Conservation (phyloP, 2,888 invertebrate genomes). For the Ornithoptera alexandrae region DNA sequence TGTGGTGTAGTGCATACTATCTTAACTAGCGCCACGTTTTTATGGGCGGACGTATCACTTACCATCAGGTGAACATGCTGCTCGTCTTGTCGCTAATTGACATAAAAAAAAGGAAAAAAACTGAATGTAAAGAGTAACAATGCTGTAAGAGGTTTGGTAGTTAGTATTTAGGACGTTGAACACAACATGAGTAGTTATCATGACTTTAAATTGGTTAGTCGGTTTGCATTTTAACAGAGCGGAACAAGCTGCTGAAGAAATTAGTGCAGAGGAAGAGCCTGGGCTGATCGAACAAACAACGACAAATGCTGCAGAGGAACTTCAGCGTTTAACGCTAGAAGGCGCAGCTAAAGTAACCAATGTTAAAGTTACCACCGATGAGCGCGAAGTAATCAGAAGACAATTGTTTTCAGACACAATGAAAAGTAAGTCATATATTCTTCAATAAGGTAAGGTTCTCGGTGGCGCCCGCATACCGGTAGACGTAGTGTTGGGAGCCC, state of each 20-base stretch:
- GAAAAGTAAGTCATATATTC: conserved; percentile 45
- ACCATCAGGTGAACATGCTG: too few species aligned
- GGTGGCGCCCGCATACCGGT: too few species aligned
- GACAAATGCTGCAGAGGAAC: conserved; percentile 80
- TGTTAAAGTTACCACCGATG: conserved; percentile 87
- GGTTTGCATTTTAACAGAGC: conserved; percentile 47
- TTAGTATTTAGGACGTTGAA: too few species aligned
- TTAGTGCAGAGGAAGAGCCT: conserved; percentile 68
- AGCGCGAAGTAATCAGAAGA: conserved; percentile 82
- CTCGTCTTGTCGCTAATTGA: too few species aligned
- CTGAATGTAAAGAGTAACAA: too few species aligned
- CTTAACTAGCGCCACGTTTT: too few species aligned
- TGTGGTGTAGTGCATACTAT: too few species aligned
- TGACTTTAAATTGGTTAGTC: background rate
- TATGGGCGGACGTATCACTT: too few species aligned
- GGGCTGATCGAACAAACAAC: conserved; percentile 83
- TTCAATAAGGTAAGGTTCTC: too few species aligned
- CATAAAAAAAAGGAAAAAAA: too few species aligned
- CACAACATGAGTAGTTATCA: background rate
- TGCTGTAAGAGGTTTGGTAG: too few species aligned
- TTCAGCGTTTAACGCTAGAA: conserved; percentile 83
- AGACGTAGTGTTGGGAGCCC: too few species aligned
- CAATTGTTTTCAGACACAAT: conserved; percentile 61
- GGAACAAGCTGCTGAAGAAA: conserved; percentile 63
- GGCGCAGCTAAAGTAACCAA: conserved; percentile 88